Evolutionary conservation across 2,113 vertebrate genomes (phyloP).

Genomic region (Paradisaea rubra): DNA sequence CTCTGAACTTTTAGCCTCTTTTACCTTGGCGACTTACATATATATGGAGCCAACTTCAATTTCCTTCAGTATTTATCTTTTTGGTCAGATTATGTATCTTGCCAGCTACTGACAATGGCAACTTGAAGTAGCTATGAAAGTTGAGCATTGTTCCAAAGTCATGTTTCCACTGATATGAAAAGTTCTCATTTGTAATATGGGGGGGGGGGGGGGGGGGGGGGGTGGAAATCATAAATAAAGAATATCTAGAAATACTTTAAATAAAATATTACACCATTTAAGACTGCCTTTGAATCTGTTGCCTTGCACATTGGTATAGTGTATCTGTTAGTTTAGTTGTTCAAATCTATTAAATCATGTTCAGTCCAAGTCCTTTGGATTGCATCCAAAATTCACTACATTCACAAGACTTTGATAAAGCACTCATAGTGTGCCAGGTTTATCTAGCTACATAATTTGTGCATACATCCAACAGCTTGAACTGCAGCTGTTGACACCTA

Average conservation of each 20-base stretch:
- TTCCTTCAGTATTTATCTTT: neutral
- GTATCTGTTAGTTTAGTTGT: neutral
- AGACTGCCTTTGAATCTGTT: neutral
- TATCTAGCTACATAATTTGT: neutral
- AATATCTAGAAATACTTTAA: neutral
- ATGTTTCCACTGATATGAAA: neutral
- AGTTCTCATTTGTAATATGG: neutral
- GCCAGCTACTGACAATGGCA: neutral
- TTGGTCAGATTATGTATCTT: neutral
- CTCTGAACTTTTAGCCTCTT: neutral
- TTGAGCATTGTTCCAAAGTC: neutral
- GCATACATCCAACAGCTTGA: neutral
- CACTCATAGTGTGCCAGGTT: neutral
- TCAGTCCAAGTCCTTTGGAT: neutral
- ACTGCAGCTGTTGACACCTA: neutral
- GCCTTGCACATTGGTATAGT: neutral
- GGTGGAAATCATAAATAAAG: neutral
- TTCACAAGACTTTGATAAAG: neutral
- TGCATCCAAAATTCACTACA: neutral
- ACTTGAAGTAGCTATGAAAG: neutral
- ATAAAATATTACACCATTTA: neutral
- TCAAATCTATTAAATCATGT: neutral
- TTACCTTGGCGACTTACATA: neutral
- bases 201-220: fast-evolving
- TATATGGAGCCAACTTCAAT: neutral